phyloP scores from a whole-genome alignment of 2,113 vertebrate genomes.

The Fulica atra region DNA sequence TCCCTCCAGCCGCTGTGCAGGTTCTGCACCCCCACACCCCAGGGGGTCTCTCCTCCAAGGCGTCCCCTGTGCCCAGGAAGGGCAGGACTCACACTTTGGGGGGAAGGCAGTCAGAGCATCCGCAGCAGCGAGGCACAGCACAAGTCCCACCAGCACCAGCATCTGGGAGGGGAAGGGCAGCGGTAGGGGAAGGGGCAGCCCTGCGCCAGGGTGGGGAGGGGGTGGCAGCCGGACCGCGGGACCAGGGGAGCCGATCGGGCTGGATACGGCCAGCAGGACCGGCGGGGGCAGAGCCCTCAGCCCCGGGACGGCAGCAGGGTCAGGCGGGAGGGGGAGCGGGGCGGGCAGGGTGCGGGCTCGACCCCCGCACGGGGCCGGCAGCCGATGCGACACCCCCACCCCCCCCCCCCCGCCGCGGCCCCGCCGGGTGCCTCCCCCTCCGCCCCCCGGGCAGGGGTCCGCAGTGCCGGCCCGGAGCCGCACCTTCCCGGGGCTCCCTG shows the following conservation, averaged over 20 bases:
- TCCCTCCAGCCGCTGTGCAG: neutral
- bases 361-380: neutral
- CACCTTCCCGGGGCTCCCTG: neutral
- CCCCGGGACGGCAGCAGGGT: neutral
- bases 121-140: neutral
- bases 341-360: too few relatives aligned
- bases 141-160: neutral
- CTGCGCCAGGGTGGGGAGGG: rapidly evolving
- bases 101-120: neutral
- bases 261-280: neutral
- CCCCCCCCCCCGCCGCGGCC: neutral
- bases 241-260: neutral
- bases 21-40: rapidly evolving
- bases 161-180: neutral
- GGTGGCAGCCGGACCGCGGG: neutral
- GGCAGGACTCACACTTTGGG: constrained; percentile 18
- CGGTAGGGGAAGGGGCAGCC: neutral
- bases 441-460: too few relatives aligned
- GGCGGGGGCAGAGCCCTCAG: neutral
- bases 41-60: neutral
- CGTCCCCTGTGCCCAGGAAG: neutral
- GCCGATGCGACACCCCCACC: rapidly evolving
- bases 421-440: too few relatives aligned
- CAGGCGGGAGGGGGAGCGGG: too few relatives aligned
- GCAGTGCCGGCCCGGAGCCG: neutral